phyloP scores from a whole-genome alignment of 1,140 invertebrate genomes.

The Drosophila murphyi region DNA sequence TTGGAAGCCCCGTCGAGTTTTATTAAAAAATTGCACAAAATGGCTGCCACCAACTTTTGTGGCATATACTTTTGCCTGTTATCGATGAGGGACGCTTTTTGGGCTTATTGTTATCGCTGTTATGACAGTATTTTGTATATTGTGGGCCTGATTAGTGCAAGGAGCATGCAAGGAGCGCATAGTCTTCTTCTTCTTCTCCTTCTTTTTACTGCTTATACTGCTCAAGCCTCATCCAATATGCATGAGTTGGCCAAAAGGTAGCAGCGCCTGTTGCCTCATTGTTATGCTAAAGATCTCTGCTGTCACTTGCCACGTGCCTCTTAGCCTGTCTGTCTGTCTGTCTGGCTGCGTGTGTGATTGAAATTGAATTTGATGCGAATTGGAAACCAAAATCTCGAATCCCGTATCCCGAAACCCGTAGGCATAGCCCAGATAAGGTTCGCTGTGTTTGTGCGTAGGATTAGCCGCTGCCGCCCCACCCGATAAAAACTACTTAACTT shows the following conservation, averaged over 20 bases:
- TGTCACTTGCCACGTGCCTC: constrained; percentile 76
- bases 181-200: neutral
- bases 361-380: constrained; percentile 74
- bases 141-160: constrained; percentile 61
- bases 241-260: constrained; percentile 73
- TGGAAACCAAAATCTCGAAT: constrained; percentile 13
- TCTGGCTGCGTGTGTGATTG: constrained; percentile 51
- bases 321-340: neutral
- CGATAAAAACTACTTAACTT: constrained; percentile 79
- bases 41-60: constrained; percentile 26
- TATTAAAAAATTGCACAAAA: constrained; percentile 57
- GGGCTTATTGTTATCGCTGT: constrained; percentile 67
- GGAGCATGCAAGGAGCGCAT: neutral
- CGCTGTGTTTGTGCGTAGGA: constrained; percentile 51
- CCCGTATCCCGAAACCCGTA: neutral
- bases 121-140: constrained; percentile 59
- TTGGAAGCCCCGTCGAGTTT: constrained; percentile 29
- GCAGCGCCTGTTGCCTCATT: constrained; percentile 37
- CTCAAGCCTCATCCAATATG: constrained; percentile 67
- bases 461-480: constrained; percentile 48
- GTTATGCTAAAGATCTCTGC: constrained; percentile 76
- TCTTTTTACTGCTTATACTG: neutral
- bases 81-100: constrained; percentile 38
- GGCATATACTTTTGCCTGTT: constrained; percentile 9
- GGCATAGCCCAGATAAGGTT: constrained; percentile 39